These are phyloP conservation scores for Perdix hodgsoniae DNA, from an alignment of 2,797 vertebrate genomes.

Conservation along the genomic window DNA sequence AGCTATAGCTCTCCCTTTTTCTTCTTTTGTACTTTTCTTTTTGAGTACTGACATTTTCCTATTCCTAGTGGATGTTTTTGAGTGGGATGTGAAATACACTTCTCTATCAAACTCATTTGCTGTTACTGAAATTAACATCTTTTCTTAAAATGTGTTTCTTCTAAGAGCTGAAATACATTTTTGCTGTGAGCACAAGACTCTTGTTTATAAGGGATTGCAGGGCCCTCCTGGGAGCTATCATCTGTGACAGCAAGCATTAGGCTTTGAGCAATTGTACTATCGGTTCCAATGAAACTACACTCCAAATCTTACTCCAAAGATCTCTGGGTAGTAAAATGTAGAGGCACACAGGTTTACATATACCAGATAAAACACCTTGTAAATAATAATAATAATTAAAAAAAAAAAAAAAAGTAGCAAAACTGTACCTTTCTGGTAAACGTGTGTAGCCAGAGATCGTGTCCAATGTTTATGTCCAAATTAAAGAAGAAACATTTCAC, in stretches of 20 bases:
- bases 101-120: slow-evolving; percentile 35
- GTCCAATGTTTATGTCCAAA: background rate
- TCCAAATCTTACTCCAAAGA: background rate
- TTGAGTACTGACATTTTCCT: background rate
- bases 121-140: slow-evolving; percentile 28
- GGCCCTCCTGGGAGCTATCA: background rate
- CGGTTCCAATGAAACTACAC: slow-evolving; percentile 1
- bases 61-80: slow-evolving; percentile 33
- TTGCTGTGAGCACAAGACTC: slow-evolving; percentile 11
- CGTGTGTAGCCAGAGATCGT: background rate
- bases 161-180: slow-evolving; percentile 44
- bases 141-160: slow-evolving; percentile 27
- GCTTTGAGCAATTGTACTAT: slow-evolving; percentile 29
- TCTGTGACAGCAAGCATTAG: slow-evolving; percentile 32
- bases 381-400: background rate
- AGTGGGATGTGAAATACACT: slow-evolving; percentile 1
- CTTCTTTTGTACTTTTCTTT: background rate
- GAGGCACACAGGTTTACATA: background rate
- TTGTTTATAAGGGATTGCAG: slow-evolving; percentile 36
- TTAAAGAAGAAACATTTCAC: background rate
- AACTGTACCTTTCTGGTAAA: background rate
- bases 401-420: background rate
- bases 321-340: slow-evolving; percentile 2
- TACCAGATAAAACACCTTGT: background rate
- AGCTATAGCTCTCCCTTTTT: background rate